Evolutionary conservation across 2,888 invertebrate species (phyloP).

Genomic region (Catonia carolina): DNA sequence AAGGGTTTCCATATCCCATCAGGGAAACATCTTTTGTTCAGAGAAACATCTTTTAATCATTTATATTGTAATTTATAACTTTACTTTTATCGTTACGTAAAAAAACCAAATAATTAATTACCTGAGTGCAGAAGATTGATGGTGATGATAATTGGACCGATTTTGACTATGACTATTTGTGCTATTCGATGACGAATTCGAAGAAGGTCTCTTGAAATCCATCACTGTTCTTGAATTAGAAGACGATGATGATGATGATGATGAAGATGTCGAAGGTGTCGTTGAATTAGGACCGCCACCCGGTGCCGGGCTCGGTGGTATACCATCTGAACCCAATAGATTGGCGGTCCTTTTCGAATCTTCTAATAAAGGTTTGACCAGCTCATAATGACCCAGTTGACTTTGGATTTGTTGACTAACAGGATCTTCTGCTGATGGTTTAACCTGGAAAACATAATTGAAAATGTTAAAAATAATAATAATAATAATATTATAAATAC

Average conservation of each 20-base stretch:
- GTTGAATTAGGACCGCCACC: slow-evolving; percentile 39
- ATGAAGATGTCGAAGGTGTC: slow-evolving; percentile 36
- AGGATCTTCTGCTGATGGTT: slow-evolving; percentile 52
- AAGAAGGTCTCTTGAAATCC: slow-evolving; percentile 57
- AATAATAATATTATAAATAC: too few relatives aligned
- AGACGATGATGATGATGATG: slow-evolving; percentile 31
- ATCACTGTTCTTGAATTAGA: slow-evolving; percentile 46
- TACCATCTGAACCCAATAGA: slow-evolving; percentile 58
- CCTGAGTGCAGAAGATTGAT: slow-evolving; percentile 17
- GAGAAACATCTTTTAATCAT: too few relatives aligned
- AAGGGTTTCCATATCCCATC: too few relatives aligned
- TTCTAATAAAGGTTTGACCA: slow-evolving; percentile 53
- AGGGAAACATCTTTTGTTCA: too few relatives aligned
- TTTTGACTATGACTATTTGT: slow-evolving; percentile 40
- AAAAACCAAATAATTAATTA: too few relatives aligned
- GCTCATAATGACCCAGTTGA: slow-evolving; percentile 61
- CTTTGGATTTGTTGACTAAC: slow-evolving; percentile 65
- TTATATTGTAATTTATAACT: too few relatives aligned
- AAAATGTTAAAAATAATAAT: neutral
- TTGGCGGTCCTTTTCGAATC: slow-evolving; percentile 30
- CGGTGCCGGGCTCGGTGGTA: slow-evolving; percentile 57
- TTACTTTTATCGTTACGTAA: too few relatives aligned
- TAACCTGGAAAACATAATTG: slow-evolving; percentile 50
- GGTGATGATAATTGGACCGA: slow-evolving; percentile 16
- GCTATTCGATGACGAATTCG: slow-evolving; percentile 8